Base-by-base conservation (phyloP, 2,888 invertebrate genomes). In the Drosophila fungiperda region DNA sequence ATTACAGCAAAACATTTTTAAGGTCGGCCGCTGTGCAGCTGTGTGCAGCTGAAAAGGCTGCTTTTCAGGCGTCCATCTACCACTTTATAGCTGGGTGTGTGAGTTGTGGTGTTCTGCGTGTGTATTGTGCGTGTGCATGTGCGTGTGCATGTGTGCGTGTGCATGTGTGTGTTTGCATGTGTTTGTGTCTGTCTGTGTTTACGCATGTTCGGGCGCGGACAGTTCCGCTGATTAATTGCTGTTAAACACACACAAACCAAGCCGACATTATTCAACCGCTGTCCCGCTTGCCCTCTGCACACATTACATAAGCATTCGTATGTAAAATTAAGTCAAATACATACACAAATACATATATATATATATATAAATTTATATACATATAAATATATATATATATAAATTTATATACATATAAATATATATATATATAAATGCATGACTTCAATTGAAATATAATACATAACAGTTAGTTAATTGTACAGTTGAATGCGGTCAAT, bases 171-270 rank as follows among this genome's bases (percentile, higher is more conserved):
- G n/a, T 33, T n/a, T 12, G 33, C 4, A 60, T 29, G 36, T 68
- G 35, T 58, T 33, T 48, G 58, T 53, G 52, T n/a, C 66, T 66
- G 66, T 49, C 68, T 68, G 61, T 77, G 80, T 87, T 87, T 89
- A 89, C 89, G 89, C 85, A 85, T 85, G 89, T 89, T 84, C 70
- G 81, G 79, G 90, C 83, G 86, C 90, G 88, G 90, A 88, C 88
- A 87, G 90, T 85, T 88, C 78, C 89, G 88, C 90, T 90, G 87
- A 87, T 87, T 87, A 87, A 87, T 87, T 87, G 90, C 82, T 68
- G 68, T 77, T 88, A 83, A 86, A 67, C 87, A 87, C 90, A 87
- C 76, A 89, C 87, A 87, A 59, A 29, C 59, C 45, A 52, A 73
- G 72, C 69, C 73, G 76, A 76, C 77, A 87, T 84, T 82, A 87